Conservation (phyloP, 2,888 invertebrate genomes). For the Heliconius hortense region DNA sequence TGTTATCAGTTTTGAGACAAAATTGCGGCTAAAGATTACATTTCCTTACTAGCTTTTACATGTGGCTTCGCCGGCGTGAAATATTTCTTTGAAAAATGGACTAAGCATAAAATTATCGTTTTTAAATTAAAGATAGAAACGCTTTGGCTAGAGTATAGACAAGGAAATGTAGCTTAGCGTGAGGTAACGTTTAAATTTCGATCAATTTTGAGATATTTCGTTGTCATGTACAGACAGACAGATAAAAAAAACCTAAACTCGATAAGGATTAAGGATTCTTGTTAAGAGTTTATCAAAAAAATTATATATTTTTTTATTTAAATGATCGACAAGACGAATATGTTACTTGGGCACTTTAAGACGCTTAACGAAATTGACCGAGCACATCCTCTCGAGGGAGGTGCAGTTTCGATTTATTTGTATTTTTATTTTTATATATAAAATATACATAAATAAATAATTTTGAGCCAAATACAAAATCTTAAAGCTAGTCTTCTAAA, state of each 20-base stretch:
- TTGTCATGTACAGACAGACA: neutral
- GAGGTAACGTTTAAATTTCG: too few species aligned
- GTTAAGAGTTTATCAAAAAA: neutral
- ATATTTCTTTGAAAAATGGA: too few species aligned
- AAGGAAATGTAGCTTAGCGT: too few species aligned
- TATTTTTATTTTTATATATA: neutral
- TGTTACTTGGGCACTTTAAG: constrained; percentile 48
- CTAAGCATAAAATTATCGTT: too few species aligned
- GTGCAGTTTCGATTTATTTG: constrained; percentile 46
- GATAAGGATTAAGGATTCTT: neutral
- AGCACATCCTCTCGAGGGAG: constrained; percentile 59
- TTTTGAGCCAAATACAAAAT: neutral
- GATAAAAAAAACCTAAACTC: neutral
- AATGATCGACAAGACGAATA: constrained; percentile 22
- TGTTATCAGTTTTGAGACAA: too few species aligned
- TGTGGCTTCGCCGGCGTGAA: too few species aligned
- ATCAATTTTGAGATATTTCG: too few species aligned
- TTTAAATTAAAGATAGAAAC: too few species aligned
- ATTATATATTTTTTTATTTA: constrained; percentile 1
- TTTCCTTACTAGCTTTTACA: too few species aligned
- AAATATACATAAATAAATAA: neutral
- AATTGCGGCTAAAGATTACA: too few species aligned
- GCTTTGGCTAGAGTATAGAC: too few species aligned
- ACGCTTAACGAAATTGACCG: constrained; percentile 54
- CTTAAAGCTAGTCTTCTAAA: neutral